Conservation (phyloP, 2,888 invertebrate species). For the Stomorhina lunata region DNA sequence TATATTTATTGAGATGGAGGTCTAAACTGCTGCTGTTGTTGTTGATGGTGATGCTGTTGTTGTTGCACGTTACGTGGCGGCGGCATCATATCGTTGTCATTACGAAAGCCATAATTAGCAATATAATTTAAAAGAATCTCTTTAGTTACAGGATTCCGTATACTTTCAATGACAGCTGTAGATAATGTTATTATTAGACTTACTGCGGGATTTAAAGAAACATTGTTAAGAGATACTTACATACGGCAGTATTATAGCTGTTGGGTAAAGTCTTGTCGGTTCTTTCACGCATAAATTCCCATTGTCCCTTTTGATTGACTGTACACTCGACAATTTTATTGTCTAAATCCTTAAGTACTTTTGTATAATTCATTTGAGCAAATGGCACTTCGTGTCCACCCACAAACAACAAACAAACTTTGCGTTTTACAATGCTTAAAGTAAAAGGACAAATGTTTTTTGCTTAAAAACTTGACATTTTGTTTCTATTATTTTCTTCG, state of each 20-base stretch:
- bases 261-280: slow-evolving; percentile 99
- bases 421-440: slow-evolving; percentile 84
- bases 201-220: neutral
- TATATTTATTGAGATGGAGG: slow-evolving; percentile 41
- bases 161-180: slow-evolving; percentile 91
- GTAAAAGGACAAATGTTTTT: neutral
- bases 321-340: slow-evolving; percentile 98
- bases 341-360: slow-evolving; percentile 85
- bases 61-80: slow-evolving; percentile 80
- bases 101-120: slow-evolving; percentile 83
- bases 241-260: slow-evolving; percentile 88
- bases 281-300: slow-evolving; percentile 97
- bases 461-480: neutral
- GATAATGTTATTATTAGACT: slow-evolving; percentile 65
- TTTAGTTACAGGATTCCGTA: slow-evolving; percentile 91
- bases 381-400: slow-evolving; percentile 86
- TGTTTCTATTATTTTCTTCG: neutral
- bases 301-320: slow-evolving; percentile 85
- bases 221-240: slow-evolving; percentile 51
- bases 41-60: slow-evolving; percentile 50
- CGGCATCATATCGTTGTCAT: slow-evolving; percentile 87
- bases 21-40: slow-evolving; percentile 53
- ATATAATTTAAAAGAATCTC: slow-evolving; percentile 89
- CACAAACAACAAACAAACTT: slow-evolving; percentile 89
- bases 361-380: slow-evolving; percentile 88